Evolutionary conservation across 2,797 vertebrate species (phyloP).

Genomic region (Sarcoramphus papa): DNA sequence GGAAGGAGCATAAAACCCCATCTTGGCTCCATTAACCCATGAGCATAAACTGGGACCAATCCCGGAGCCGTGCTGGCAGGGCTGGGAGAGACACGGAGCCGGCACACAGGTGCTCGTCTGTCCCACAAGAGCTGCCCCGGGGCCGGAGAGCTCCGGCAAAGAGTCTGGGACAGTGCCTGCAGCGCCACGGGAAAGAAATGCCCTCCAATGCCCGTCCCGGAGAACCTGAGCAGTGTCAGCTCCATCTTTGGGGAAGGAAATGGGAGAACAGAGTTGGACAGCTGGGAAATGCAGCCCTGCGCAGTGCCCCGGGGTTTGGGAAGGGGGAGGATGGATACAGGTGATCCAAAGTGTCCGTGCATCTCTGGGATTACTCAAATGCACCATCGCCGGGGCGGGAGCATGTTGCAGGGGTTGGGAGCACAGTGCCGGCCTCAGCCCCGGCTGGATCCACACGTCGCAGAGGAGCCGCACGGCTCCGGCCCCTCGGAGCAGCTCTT

Average conservation of each 20-base stretch:
- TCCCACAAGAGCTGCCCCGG: background rate
- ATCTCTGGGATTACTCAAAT: rapidly evolving
- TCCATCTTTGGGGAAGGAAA: background rate
- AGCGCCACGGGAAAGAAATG: background rate
- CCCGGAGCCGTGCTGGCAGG: background rate
- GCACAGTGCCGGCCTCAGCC: background rate
- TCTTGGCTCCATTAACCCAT: background rate
- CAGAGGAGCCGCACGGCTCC: background rate
- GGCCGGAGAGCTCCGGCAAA: background rate
- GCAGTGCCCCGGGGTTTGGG: rapidly evolving
- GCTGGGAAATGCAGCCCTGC: background rate
- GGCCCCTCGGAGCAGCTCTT: background rate
- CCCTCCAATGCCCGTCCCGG: background rate
- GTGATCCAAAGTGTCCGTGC: rapidly evolving
- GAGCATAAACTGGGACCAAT: background rate
- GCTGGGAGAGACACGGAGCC: background rate
- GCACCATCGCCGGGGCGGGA: rapidly evolving
- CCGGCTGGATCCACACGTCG: rapidly evolving
- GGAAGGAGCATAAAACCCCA: background rate
- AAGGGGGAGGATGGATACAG: background rate
- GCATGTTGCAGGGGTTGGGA: rapidly evolving
- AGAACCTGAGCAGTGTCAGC: background rate
- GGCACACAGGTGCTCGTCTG: rapidly evolving
- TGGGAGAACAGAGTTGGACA: background rate
- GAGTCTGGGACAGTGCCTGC: rapidly evolving